Evolutionary conservation across 2,797 vertebrate species (phyloP), one percentile per base, ranked within the genome.

Genomic region (Girardinus metallicus): DNA sequence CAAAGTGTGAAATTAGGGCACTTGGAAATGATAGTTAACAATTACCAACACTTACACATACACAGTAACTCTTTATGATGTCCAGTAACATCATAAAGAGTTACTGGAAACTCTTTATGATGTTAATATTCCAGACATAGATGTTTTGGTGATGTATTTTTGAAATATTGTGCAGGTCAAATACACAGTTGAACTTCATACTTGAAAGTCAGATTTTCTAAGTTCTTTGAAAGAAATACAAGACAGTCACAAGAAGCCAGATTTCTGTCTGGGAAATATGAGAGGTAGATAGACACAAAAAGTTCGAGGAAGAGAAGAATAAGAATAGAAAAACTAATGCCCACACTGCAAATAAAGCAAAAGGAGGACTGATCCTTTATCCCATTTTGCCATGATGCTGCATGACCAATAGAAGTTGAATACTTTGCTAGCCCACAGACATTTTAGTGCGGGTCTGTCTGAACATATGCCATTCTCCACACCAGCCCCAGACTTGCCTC

Each of bases 401-500:
- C 77, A 83, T 77, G 77, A 87, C 89, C 80, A 62, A 74, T 83
- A 83, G 76, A 84, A 79, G 82, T 80, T 74, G 74, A 82, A 62
- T 76, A 85, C 78, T 83, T 73, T 83, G 29, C 78, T 64, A 81
- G 77, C 82, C 83, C 78, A 87, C 66, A 88, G 83, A 85, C 72
- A 88, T 89, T 82, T 87, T 74, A 74, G 55, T n/a, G n/a, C 75
- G 76, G 55, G 79, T 83, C 23, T 83, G 79, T 87, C 75, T 88
- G 84, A 92, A 87, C 85, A 85, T 75, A 85, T 64, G 85, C 84
- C 86, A 89, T 87, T 80, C 75, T 79, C 76, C 43, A 81, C 81
- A 87, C 85, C 75, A 80, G 82, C 73, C n/a, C 41, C 53, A 72
- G 55, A 77, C 72, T 85, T 39, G 79, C 90, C 86, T 55, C 73